These are phyloP conservation scores for Tanytarsus gracilentus DNA, from an alignment of 2,888 invertebrate genomes.

Conservation along the genomic window DNA sequence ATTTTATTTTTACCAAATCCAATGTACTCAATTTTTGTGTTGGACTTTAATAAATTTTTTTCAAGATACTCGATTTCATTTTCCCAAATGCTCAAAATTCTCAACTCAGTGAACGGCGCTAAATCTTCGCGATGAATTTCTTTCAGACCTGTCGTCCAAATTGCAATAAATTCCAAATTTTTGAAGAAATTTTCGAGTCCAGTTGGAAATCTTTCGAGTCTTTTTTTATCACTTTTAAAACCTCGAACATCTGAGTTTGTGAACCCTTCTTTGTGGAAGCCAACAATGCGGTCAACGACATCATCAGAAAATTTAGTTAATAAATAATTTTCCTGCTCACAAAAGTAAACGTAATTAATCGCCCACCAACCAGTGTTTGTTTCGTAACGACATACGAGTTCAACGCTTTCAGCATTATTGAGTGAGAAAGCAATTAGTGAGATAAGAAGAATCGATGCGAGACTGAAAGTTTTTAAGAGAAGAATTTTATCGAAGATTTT, in stretches of 20 bases:
- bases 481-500: no score
- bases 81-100: constrained; percentile 1
- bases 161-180: not conserved
- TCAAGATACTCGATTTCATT: not conserved
- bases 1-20: not conserved
- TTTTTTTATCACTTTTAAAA: not conserved
- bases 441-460: no score
- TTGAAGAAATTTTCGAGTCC: not conserved
- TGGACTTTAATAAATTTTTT: not conserved
- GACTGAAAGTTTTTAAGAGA: no score
- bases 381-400: not conserved
- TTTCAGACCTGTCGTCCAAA: not conserved
- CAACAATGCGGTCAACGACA: not conserved
- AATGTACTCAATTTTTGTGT: constrained; percentile 1
- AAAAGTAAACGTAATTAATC: not conserved
- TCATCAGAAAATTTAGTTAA: not conserved
- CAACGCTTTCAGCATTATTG: no score
- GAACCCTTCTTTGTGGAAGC: not conserved
- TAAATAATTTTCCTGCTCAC: not conserved
- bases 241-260: not conserved
- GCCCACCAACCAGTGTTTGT: not conserved
- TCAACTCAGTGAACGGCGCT: not conserved
- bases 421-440: no score
- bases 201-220: not conserved
- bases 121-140: not conserved